Conservation (phyloP, 2,888 invertebrate genomes). For the Mantis religiosa region DNA sequence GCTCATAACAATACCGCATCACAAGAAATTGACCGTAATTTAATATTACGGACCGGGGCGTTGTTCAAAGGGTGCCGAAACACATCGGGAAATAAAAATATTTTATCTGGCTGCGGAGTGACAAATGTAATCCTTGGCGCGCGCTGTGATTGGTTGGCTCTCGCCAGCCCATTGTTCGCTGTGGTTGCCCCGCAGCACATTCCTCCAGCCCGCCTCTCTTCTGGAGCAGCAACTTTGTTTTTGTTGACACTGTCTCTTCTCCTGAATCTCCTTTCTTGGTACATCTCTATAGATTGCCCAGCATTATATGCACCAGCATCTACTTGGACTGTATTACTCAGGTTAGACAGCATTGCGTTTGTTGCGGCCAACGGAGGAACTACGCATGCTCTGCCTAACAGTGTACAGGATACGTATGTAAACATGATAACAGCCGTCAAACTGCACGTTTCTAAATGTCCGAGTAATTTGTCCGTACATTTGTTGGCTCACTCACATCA, state of each 20-base stretch:
- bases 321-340: too few relatives aligned
- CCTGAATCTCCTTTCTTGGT: not conserved
- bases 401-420: too few relatives aligned
- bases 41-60: slow-evolving; percentile 18
- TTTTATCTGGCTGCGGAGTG: slow-evolving; percentile 13
- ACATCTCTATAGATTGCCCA: not conserved
- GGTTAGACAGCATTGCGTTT: too few relatives aligned
- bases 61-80: slow-evolving; percentile 24
- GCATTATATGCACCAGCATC: too few relatives aligned
- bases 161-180: not conserved
- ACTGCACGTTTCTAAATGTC: too few relatives aligned
- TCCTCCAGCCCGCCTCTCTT: not conserved
- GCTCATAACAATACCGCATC: slow-evolving; percentile 7
- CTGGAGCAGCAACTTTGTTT: slow-evolving; percentile 6
- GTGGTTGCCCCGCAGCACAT: not conserved
- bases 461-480: too few relatives aligned
- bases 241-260: slow-evolving; percentile 6
- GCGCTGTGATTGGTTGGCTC: not conserved
- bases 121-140: slow-evolving; percentile 8
- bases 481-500: too few relatives aligned
- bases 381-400: too few relatives aligned
- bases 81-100: slow-evolving; percentile 18
- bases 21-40: slow-evolving; percentile 20
- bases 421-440: too few relatives aligned
- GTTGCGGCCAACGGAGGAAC: too few relatives aligned